A percentile compares a stretch with the other conserved stretches of the same genome.
phyloP scores from a whole-genome alignment of 2,888 invertebrate genomes.

The Drosophila peninsularis region DNA sequence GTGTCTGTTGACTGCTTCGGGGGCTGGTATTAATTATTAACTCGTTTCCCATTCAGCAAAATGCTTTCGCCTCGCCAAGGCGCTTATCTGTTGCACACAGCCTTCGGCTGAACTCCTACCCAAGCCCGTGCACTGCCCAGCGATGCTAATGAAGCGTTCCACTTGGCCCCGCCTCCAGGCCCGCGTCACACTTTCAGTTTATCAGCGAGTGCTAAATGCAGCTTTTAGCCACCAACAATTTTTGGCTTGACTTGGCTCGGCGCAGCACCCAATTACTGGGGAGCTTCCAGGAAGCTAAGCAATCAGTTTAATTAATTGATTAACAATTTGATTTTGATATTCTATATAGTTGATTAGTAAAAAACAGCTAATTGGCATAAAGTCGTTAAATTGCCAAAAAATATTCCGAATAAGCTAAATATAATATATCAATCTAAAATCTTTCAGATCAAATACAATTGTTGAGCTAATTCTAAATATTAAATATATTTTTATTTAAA shows the following conservation, averaged over 20 bases:
- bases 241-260: background rate
- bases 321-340: background rate
- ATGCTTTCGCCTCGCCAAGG: conserved; percentile 21
- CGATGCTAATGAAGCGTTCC: conserved; percentile 71
- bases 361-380: no score
- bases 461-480: background rate
- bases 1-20: conserved; percentile 52
- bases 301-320: background rate
- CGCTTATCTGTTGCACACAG: conserved; percentile 76
- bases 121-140: conserved; percentile 28
- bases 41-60: conserved; percentile 62
- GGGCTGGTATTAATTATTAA: conserved; percentile 77
- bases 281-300: no score
- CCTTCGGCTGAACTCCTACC: conserved; percentile 33
- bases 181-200: conserved; percentile 10
- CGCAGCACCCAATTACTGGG: background rate
- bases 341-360: no score
- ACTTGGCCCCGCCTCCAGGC: conserved; percentile 14
- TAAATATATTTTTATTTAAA: background rate
- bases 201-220: conserved; percentile 18
- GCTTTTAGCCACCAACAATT: background rate
- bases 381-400: no score
- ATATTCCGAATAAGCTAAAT: no score
- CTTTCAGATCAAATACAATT: background rate
- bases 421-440: no score